Conservation (phyloP, 2,888 invertebrate species). For the Acrobasis repandana region DNA sequence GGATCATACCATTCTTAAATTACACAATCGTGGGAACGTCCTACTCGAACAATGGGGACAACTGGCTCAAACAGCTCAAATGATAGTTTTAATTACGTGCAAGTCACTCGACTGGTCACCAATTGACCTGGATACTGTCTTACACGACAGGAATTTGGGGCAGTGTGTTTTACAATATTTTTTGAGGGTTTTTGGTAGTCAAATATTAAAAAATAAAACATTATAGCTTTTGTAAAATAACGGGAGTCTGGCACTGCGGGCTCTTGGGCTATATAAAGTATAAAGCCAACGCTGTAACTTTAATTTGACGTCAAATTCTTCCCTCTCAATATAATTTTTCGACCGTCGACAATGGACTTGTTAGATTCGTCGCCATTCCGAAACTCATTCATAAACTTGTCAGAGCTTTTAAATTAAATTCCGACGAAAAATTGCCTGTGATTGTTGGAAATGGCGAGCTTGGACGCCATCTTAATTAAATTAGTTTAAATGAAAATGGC, state of each 20-base stretch:
- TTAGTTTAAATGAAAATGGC: background rate
- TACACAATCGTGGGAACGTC: background rate
- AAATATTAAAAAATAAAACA: no score
- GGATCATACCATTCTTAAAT: background rate
- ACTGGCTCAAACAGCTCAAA: conserved; percentile 10
- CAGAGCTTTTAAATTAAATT: conserved; percentile 11
- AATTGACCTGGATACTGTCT: background rate
- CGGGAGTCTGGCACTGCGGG: no score
- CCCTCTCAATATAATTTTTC: conserved; percentile 7
- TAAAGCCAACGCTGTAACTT: background rate
- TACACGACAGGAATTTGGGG: background rate
- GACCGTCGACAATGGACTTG: conserved; percentile 12
- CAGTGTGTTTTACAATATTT: no score
- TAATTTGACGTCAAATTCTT: background rate
- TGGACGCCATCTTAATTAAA: background rate
- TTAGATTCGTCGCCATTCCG: background rate
- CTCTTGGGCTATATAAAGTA: no score
- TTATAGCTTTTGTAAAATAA: no score
- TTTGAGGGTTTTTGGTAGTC: no score
- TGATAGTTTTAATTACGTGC: conserved; percentile 11
- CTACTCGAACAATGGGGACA: background rate
- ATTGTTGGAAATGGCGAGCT: background rate
- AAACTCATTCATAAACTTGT: conserved; percentile 13
- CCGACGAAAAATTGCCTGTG: background rate
- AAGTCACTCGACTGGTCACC: background rate